Evolutionary conservation across 2,113 vertebrate species (phyloP), one percentile per base, ranked within the genome.

Genomic region (Myotis lucifugus): DNA sequence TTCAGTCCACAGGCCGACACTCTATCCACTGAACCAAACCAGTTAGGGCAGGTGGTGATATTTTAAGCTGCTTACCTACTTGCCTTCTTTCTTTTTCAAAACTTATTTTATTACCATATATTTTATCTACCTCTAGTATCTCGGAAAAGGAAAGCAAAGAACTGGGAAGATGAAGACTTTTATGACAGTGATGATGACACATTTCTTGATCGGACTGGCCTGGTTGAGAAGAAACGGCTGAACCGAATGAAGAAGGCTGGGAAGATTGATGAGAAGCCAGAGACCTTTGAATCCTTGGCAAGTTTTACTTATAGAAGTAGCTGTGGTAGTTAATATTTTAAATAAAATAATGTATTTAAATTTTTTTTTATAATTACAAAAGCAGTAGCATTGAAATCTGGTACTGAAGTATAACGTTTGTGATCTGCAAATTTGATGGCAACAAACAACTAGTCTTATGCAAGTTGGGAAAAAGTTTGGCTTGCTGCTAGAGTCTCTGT

Each of bases 111-210:
- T 85, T 94, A 74, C 73, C 32, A 46, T 73, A 90, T 81, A 48
- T 86, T 83, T 91, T 92, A 12, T 90, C 12, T 85, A 50, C 46
- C 59, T 96, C 88, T 95, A 99, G 99, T 99, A 76, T 99, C 99
- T 72, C 99, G 99, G 17, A 99, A 99, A 98, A 99, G 99, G 89
- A 99, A 99, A 97, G 98, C 99, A 95, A 99, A 99, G 97, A 99
- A 99, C 98, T 99, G 99, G 99, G 99, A 99, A 93, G 99, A 99
- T 23, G 99, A 99, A 94, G 99, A 99, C 87, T 99, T 99, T 97
- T 99, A 99, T 67, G 99, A 99, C 97, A 99, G 99, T 15, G 99
- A 99, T 3, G 99, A 99, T 15, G 99, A 99, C 96, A 99, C 99
- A 15, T 99, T 99, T 95, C 99, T 99, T 23, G 99, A 99, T 96